Base-by-base conservation (phyloP, 2,888 invertebrate genomes). In the Steinernema hermaphroditum region DNA sequence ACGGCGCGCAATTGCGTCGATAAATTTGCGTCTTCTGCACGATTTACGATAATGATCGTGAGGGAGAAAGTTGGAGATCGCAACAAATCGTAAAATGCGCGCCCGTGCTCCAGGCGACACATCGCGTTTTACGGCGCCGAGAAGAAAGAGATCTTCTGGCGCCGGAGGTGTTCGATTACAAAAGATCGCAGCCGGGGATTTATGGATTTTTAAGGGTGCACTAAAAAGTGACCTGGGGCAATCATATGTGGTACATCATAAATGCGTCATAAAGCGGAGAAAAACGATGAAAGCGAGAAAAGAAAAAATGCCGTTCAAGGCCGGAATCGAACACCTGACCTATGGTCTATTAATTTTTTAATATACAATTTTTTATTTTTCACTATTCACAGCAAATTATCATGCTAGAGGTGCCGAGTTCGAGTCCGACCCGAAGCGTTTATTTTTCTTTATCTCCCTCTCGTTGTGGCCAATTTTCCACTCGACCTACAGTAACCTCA, bases 21-120 rank as follows among this genome's bases (percentile, higher is more conserved):
- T 62, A 62, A 62, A 62, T 62, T 62, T 62, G 62, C 62, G 62
- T 62, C 62, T 62, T 27, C 6, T 27, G 4, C 29, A 62, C 27
- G 27, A 62, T 62, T 62, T 62, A 62, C 62, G 62, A 62, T 62
- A 62, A 62, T 62, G 62, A 62, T 62, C 62, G 62, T 32, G 62
- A 62, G 62, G 62, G 62, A 62, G 37, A 62, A 32, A 9, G 6
- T 46, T 32, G 22, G 62, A 62, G 62, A 62, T 62, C 62, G 62
- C 62, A 62, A 62, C 62, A 62, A 62, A 62, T 32, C 29, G 62
- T 62, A 54, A 54, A 54, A 54, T 27, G 54, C 22, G 54, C 29
- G 27, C 27, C 14, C 22, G 49, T 19, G 54, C 24, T 14, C 54
- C 6, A 62, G 29, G 27, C 6, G 62, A 16, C 4, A 46, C 16